Evolutionary conservation across 2,888 invertebrate genomes (phyloP).

Genomic region (Hydropsyche betteni): DNA sequence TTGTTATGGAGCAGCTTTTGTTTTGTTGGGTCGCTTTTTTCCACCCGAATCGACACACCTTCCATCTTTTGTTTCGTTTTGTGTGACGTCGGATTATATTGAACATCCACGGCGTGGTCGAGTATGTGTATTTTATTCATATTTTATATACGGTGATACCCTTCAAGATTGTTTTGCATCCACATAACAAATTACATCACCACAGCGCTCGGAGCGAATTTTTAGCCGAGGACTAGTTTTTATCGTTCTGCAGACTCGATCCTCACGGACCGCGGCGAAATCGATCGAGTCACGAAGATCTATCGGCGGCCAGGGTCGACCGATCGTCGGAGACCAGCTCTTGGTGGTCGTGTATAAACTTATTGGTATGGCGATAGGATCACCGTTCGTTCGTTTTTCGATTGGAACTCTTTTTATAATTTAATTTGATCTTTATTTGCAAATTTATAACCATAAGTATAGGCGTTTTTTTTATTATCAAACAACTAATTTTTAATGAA

Average conservation of each 20-base stretch:
- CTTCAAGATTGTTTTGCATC: conserved; percentile 22
- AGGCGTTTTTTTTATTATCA: too few species aligned
- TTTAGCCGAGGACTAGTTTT: conserved; percentile 32
- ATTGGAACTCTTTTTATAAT: too few species aligned
- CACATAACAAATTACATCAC: conserved; percentile 32
- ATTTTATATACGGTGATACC: conserved; percentile 1
- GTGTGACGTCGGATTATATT: neutral
- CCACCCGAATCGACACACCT: neutral
- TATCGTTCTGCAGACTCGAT: conserved; percentile 13
- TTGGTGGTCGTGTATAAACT: neutral
- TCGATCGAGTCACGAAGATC: conserved; percentile 36
- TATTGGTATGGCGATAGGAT: neutral
- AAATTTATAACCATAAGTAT: too few species aligned
- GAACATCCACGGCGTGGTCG: neutral
- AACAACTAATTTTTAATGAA: too few species aligned
- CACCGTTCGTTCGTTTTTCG: too few species aligned
- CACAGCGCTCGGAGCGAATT: conserved; percentile 30
- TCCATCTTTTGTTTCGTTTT: conserved; percentile 9
- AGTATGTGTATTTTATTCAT: conserved; percentile 6
- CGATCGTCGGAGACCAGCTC: neutral
- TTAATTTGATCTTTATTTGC: too few species aligned
- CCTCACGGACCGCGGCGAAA: neutral
- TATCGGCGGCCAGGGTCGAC: conserved; percentile 6
- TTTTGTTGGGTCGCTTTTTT: conserved; percentile 6
- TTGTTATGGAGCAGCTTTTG: neutral